These are phyloP conservation scores for Epistrophe grossulariae DNA, from an alignment of 2,888 invertebrate genomes.

Conservation along the genomic window DNA sequence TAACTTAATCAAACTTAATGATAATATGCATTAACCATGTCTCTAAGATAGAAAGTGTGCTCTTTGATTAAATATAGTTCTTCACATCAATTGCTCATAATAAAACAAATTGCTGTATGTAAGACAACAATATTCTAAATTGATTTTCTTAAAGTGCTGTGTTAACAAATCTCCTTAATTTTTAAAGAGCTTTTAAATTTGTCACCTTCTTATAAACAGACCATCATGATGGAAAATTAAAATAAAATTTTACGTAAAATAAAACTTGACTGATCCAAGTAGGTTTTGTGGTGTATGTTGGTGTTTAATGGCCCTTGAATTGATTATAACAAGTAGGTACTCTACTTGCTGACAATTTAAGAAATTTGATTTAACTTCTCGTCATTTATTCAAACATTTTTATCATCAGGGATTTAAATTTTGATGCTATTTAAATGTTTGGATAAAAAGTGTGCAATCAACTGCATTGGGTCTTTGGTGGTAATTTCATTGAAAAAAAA, in stretches of 20 bases:
- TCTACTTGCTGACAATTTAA: slow-evolving; percentile 11
- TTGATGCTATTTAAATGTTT: background rate
- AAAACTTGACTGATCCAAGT: slow-evolving; percentile 33
- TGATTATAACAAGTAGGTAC: slow-evolving; percentile 24
- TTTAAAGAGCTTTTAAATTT: slow-evolving; percentile 47
- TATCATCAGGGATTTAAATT: background rate
- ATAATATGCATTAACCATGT: background rate
- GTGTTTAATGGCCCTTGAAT: slow-evolving; percentile 32
- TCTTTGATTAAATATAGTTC: slow-evolving; percentile 4
- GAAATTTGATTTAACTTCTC: background rate
- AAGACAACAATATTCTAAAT: slow-evolving; percentile 12
- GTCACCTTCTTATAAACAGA: slow-evolving; percentile 28
- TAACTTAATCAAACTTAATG: slow-evolving; percentile 7
- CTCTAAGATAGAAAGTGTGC: background rate
- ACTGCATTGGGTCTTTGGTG: too few species aligned
- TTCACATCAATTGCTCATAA: slow-evolving; percentile 48
- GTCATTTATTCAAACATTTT: background rate
- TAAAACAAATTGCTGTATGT: slow-evolving; percentile 20
- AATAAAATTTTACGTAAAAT: background rate
- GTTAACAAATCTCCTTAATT: slow-evolving; percentile 22
- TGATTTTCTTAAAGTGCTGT: slow-evolving; percentile 36
- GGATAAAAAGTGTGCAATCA: too few species aligned
- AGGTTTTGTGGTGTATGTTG: slow-evolving; percentile 14
- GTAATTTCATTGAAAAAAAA: too few species aligned
- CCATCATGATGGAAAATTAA: slow-evolving; percentile 17